phyloP scores from a whole-genome alignment of 2,113 vertebrate genomes.

The Alectura lathami region DNA sequence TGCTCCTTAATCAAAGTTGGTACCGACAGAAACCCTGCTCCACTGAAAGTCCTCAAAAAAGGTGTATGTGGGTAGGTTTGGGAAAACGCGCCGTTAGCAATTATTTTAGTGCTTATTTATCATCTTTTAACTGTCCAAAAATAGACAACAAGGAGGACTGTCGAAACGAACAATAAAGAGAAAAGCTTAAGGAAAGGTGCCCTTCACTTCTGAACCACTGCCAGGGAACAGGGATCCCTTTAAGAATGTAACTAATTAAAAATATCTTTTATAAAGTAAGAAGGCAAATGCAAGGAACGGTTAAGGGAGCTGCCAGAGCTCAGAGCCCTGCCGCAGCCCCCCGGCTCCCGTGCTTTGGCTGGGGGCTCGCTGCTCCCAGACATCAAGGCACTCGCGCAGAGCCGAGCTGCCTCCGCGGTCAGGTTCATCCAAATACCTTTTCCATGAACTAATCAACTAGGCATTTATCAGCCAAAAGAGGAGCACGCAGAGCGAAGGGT shows the following conservation, averaged over 20 bases:
- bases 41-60: neutral
- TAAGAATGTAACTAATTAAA: neutral
- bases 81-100: neutral
- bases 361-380: neutral
- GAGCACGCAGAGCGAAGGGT: neutral
- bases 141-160: neutral
- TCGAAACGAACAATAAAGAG: no score
- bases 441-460: slow-evolving; percentile 9
- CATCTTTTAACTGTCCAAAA: neutral
- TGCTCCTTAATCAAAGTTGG: neutral
- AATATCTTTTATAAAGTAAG: neutral
- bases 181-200: neutral
- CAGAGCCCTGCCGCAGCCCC: neutral
- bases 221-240: neutral
- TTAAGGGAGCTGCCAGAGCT: neutral
- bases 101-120: neutral
- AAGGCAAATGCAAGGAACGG: neutral
- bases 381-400: neutral
- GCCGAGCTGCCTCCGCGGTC: neutral
- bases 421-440: slow-evolving; percentile 22
- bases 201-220: accelerated
- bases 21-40: neutral
- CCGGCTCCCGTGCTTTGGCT: neutral
- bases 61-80: neutral
- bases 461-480: slow-evolving; percentile 6